These are phyloP conservation scores for Lepus europaeus DNA, from an alignment of 2,113 vertebrate genomes.

Conservation along the genomic window DNA sequence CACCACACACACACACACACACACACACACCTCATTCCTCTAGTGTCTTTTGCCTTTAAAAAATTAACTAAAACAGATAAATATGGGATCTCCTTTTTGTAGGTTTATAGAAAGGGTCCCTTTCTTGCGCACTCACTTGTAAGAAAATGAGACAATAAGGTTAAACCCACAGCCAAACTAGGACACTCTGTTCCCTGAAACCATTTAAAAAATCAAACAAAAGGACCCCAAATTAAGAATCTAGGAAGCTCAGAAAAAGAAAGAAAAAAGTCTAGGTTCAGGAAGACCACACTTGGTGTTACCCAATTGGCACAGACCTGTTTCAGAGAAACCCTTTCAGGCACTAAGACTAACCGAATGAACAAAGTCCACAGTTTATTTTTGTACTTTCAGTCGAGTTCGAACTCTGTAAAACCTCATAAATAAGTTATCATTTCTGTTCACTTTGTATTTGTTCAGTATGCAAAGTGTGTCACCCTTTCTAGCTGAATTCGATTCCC, in stretches of 20 bases:
- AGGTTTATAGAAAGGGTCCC: constrained; percentile 90
- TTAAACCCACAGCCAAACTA: constrained; percentile 86
- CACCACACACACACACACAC: constrained; percentile 60
- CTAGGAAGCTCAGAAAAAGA: constrained; percentile 84
- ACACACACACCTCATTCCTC: constrained; percentile 91
- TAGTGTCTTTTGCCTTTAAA: constrained; percentile 95
- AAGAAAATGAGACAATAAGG: constrained; percentile 87
- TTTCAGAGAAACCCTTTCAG: constrained; percentile 76
- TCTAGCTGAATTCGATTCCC: constrained; percentile 85
- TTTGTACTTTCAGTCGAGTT: constrained; percentile 90
- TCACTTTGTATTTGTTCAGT: constrained; percentile 87
- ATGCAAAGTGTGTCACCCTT: constrained; percentile 86
- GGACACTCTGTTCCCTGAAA: constrained; percentile 85
- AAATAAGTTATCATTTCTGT: constrained; percentile 88
- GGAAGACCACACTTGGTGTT: constrained; percentile 77
- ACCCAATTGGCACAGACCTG: constrained; percentile 82
- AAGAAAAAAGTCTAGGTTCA: constrained; percentile 80
- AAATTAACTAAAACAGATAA: constrained; percentile 83
- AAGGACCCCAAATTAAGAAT: constrained; percentile 83
- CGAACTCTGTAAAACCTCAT: constrained; percentile 87
- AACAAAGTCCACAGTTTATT: constrained; percentile 90
- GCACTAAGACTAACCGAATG: constrained; percentile 82
- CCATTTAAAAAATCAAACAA: constrained; percentile 74
- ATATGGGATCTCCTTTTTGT: constrained; percentile 84
- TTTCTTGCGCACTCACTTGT: constrained; percentile 92